Conservation (phyloP, 2,888 invertebrate species). For the Leucophenga maculata region DNA sequence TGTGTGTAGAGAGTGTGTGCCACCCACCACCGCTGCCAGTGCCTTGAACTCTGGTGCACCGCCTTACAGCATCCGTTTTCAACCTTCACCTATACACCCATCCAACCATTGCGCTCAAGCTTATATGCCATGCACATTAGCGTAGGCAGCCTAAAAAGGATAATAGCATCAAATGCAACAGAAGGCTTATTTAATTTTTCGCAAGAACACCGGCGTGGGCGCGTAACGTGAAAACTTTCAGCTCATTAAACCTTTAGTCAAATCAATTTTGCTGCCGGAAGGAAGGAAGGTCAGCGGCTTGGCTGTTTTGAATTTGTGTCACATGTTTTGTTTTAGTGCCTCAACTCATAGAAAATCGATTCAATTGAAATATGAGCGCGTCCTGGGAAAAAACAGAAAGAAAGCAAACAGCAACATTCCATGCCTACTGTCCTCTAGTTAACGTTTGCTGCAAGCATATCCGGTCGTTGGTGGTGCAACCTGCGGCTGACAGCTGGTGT, state of each 20-base stretch:
- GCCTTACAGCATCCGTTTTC: constrained; percentile 25
- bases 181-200: constrained; percentile 21
- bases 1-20: constrained; percentile 26
- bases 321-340: constrained; percentile 12
- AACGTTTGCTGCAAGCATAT: constrained; percentile 3
- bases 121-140: neutral
- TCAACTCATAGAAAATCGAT: neutral
- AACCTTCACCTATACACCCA: neutral
- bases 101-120: neutral
- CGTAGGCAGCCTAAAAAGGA: neutral
- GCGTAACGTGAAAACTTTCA: neutral
- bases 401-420: neutral
- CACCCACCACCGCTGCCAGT: constrained; percentile 8
- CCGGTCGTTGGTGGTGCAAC: constrained; percentile 12
- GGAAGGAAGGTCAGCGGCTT: constrained; percentile 14
- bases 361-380: constrained; percentile 15
- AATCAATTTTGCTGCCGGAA: constrained; percentile 10
- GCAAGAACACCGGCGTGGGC: constrained; percentile 21
- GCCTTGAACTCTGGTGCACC: constrained; percentile 16
- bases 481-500: constrained; percentile 10
- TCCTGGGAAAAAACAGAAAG: constrained; percentile 15
- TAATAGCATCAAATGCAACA: neutral
- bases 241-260: neutral
- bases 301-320: constrained; percentile 19
- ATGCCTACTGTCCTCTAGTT: neutral